phyloP scores from a whole-genome alignment of 2,797 vertebrate species.

The Glyptemys insculpta region DNA sequence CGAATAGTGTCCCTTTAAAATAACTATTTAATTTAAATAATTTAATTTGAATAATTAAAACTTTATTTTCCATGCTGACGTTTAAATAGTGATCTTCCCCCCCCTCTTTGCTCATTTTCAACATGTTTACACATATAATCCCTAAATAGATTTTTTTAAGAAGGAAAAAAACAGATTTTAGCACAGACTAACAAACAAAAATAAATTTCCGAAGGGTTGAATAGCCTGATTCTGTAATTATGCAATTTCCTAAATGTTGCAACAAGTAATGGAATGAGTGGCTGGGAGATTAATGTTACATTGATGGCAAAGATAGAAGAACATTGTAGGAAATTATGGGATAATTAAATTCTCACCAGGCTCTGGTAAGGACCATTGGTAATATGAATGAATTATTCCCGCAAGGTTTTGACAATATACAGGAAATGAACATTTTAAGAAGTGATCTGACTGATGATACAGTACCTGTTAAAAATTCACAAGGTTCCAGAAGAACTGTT shows the following conservation, averaged over 20 bases:
- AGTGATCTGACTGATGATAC: slow-evolving; percentile 31
- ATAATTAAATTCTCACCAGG: slow-evolving; percentile 66
- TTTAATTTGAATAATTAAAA: background rate
- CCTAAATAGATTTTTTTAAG: background rate
- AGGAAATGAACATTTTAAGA: slow-evolving; percentile 61
- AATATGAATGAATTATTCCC: slow-evolving; percentile 26
- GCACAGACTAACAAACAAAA: background rate
- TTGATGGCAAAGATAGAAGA: slow-evolving; percentile 51
- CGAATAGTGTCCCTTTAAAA: background rate
- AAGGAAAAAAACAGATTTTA: slow-evolving; percentile 2
- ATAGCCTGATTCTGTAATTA: slow-evolving; percentile 7
- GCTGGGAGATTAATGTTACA: slow-evolving; percentile 46
- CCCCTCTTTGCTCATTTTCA: background rate
- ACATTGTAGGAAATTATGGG: slow-evolving; percentile 58
- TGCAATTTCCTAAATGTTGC: slow-evolving; percentile 34
- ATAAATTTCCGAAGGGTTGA: background rate
- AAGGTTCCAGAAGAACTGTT: background rate
- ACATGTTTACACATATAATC: background rate
- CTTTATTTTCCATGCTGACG: background rate
- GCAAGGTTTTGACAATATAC: background rate
- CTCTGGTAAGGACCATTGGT: slow-evolving; percentile 35
- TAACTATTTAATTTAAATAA: background rate
- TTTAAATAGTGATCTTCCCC: background rate
- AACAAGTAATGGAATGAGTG: slow-evolving; percentile 17
- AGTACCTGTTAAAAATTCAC: slow-evolving; percentile 30